Conservation (phyloP, 2,888 invertebrate genomes). For the Caenorhabditis sp. region DNA sequence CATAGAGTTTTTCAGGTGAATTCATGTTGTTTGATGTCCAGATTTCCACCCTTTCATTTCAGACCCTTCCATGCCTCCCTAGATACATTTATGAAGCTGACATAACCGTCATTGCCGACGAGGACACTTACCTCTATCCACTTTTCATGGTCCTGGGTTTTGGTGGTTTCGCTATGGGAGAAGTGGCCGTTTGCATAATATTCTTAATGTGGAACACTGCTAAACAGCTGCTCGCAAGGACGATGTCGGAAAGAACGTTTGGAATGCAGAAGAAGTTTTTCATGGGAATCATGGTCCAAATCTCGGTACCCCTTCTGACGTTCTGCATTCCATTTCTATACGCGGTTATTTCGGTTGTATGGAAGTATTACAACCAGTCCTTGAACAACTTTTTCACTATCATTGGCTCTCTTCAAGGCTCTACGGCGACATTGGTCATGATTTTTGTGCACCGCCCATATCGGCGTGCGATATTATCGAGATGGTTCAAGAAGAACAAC, state of each 20-base stretch:
- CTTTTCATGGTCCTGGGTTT: neutral
- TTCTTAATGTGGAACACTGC: neutral
- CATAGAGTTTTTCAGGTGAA: neutral
- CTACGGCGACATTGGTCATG: neutral
- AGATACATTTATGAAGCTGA: neutral
- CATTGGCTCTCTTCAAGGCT: neutral
- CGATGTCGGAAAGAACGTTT: neutral
- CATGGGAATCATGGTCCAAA: conserved; percentile 1
- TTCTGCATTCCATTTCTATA: neutral
- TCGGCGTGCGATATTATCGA: no score
- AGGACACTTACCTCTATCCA: neutral
- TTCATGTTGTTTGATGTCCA: no score
- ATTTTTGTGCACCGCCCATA: neutral
- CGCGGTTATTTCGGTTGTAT: neutral
- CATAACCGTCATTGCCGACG: neutral
- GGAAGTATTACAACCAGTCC: neutral
- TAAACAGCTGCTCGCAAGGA: neutral
- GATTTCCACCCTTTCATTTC: neutral
- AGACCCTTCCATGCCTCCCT: conserved; percentile 8
- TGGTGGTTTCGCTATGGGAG: no score
- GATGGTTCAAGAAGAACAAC: no score
- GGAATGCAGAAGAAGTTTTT: conserved; percentile 16
- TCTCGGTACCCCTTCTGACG: neutral
- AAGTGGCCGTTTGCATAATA: no score
- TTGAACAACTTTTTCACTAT: neutral